Evolutionary conservation across 2,888 invertebrate genomes (phyloP).

Genomic region (Ferdinandea cuprea): DNA sequence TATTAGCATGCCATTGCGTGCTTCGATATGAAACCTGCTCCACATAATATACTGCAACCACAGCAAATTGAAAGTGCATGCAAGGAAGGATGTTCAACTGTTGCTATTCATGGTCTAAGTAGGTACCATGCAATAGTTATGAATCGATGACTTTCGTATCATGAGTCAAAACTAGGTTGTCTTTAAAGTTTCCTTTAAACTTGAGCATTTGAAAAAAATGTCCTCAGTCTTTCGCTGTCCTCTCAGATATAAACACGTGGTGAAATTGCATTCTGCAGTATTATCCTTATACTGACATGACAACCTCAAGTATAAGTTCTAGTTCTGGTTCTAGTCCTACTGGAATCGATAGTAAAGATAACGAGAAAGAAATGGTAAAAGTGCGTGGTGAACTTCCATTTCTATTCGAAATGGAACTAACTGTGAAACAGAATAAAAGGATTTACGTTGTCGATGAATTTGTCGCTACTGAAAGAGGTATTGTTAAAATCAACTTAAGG

Average conservation of each 20-base stretch:
- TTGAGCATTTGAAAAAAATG: too few relatives aligned
- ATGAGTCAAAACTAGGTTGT: too few relatives aligned
- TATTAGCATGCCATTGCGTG: neutral
- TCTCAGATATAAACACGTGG: too few relatives aligned
- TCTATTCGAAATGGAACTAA: conserved; percentile 81
- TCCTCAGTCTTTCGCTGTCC: too few relatives aligned
- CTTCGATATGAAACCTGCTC: neutral
- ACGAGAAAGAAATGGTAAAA: conserved; percentile 22
- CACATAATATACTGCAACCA: neutral
- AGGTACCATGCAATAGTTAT: too few relatives aligned
- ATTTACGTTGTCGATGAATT: conserved; percentile 78
- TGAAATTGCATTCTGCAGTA: neutral
- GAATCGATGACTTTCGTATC: too few relatives aligned
- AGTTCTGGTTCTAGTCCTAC: conserved; percentile 18
- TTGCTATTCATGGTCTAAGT: neutral
- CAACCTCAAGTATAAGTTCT: neutral
- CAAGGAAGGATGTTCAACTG: neutral
- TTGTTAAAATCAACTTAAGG: neutral
- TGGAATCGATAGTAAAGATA: conserved; percentile 15
- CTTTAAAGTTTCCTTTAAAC: too few relatives aligned
- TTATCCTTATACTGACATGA: neutral
- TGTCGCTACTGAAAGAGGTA: conserved; percentile 78
- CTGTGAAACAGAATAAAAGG: conserved; percentile 79
- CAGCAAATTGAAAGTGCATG: neutral
- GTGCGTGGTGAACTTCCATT: conserved; percentile 77